Evolutionary conservation across 2,888 invertebrate genomes (phyloP).

Genomic region (Diarsia brunnea): DNA sequence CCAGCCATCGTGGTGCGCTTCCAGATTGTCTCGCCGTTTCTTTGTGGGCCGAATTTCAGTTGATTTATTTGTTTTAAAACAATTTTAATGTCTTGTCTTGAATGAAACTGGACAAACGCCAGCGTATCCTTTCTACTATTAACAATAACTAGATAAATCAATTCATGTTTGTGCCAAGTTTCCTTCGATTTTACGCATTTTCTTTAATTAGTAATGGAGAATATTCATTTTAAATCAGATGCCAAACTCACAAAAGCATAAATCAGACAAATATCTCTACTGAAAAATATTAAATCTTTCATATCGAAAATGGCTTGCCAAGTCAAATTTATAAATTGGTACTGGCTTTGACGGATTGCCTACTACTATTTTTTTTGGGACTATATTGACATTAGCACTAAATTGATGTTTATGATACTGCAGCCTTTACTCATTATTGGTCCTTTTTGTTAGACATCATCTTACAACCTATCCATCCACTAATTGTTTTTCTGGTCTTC

Average conservation of each 20-base stretch:
- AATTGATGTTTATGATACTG: background rate
- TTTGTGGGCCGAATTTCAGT: background rate
- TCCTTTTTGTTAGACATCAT: background rate
- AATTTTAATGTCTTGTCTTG: slow-evolving; percentile 11
- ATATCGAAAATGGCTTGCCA: background rate
- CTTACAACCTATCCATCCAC: background rate
- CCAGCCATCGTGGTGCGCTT: background rate
- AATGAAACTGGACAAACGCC: slow-evolving; percentile 43
- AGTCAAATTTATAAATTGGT: background rate
- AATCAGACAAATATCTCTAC: background rate
- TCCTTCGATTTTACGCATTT: slow-evolving; percentile 19
- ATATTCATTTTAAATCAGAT: slow-evolving; percentile 15
- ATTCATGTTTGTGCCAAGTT: slow-evolving; percentile 51
- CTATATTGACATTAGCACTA: background rate
- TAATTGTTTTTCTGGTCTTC: background rate
- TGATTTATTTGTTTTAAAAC: background rate
- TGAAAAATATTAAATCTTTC: background rate
- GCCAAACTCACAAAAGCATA: background rate
- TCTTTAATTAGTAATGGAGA: slow-evolving; percentile 34
- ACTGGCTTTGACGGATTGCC: background rate
- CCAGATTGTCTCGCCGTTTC: background rate
- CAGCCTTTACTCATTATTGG: background rate
- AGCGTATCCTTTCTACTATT: slow-evolving; percentile 23
- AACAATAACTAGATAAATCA: slow-evolving; percentile 35
- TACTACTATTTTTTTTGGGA: background rate